These are phyloP conservation scores for Octonoba sinensis DNA, from an alignment of 2,888 invertebrate genomes.

Conservation along the genomic window DNA sequence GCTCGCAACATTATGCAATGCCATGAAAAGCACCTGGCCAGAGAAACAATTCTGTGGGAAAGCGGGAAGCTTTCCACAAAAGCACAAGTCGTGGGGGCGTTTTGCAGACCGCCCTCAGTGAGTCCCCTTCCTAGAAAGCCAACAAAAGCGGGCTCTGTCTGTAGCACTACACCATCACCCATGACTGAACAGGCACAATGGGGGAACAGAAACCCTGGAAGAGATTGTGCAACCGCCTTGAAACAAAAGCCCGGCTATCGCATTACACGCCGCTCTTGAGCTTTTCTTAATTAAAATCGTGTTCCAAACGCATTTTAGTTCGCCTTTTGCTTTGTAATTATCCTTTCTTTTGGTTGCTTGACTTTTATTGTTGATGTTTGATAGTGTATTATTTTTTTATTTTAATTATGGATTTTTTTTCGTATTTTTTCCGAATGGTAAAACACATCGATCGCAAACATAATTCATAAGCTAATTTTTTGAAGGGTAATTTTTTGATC, in stretches of 20 bases:
- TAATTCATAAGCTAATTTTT: no score
- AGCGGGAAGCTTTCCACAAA: conserved; percentile 7
- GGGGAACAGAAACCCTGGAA: conserved; percentile 26
- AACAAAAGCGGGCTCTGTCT: conserved; percentile 6
- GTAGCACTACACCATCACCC: conserved; percentile 28
- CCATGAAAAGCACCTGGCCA: conserved; percentile 2
- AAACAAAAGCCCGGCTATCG: conserved; percentile 54
- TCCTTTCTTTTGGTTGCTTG: conserved; percentile 18
- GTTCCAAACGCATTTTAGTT: conserved; percentile 45
- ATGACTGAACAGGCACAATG: conserved; percentile 44
- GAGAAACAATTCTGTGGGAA: conserved; percentile 2
- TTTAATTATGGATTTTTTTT: no score
- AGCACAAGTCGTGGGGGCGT: conserved; percentile 20
- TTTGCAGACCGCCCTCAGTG: background rate
- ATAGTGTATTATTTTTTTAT: no score
- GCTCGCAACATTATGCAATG: no score
- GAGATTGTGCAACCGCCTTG: conserved; percentile 53
- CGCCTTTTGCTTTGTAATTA: conserved; percentile 39
- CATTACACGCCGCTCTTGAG: conserved; percentile 57
- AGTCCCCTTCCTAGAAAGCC: conserved; percentile 6
- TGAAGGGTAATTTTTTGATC: no score
- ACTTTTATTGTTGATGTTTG: conserved; percentile 5
- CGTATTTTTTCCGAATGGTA: no score
- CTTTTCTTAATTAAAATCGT: conserved; percentile 63
- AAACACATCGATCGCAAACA: no score